phyloP scores from a whole-genome alignment of 30 jellyfish, hydroid and myxozoan species.

The Hydractinia symbiolongicarpus region DNA sequence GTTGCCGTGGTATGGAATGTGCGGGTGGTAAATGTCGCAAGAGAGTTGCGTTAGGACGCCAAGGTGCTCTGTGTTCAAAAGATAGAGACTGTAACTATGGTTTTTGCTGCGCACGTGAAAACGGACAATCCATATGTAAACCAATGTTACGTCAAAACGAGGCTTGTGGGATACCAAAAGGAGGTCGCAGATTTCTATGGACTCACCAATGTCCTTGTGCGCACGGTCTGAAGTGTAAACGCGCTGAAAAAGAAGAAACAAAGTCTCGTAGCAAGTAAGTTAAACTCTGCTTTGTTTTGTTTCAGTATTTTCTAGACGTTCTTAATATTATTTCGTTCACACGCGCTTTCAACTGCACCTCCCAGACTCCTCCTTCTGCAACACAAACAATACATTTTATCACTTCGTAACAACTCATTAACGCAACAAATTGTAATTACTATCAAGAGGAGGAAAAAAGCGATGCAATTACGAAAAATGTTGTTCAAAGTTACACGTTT shows the following conservation, averaged over 20 bases:
- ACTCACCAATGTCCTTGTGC: constrained; percentile 69
- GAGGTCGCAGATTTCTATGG: constrained; percentile 22
- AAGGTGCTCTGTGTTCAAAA: constrained; percentile 67
- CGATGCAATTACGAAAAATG: too few species aligned
- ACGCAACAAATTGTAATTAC: too few species aligned
- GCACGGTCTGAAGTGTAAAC: constrained; percentile 67
- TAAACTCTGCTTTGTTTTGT: not conserved
- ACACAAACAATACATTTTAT: too few species aligned
- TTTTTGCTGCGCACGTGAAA: constrained; percentile 75
- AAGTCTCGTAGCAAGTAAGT: constrained; percentile 14
- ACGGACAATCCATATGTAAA: constrained; percentile 66
- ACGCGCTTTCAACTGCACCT: too few species aligned
- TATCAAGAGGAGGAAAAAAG: too few species aligned
- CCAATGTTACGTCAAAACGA: constrained; percentile 64
- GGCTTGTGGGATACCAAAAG: constrained; percentile 48
- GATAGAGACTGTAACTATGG: constrained; percentile 85
- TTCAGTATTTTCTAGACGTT: too few species aligned
- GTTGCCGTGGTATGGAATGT: constrained; percentile 91
- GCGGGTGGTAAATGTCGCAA: constrained; percentile 73
- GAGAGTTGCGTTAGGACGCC: constrained; percentile 33
- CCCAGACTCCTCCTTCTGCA: too few species aligned
- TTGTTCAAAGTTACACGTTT: too few species aligned
- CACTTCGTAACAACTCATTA: too few species aligned
- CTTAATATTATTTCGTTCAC: too few species aligned
- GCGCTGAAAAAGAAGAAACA: constrained; percentile 39